Evolutionary conservation across 2,797 vertebrate genomes (phyloP).

Genomic region (Mormyrus hasselquistii): DNA sequence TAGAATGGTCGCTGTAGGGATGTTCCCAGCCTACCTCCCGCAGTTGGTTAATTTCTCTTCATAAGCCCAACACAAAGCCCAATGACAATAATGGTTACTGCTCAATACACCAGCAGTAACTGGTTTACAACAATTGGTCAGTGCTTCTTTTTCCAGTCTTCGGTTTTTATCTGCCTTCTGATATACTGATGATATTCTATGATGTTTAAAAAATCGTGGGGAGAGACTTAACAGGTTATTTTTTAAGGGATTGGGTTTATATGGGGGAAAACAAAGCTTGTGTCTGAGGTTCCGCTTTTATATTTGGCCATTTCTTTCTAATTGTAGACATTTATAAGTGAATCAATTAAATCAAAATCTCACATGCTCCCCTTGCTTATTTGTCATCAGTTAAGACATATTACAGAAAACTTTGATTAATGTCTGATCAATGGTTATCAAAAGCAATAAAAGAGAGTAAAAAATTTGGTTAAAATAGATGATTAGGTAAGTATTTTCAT

Average conservation of each 20-base stretch:
- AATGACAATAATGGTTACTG: slow-evolving; percentile 18
- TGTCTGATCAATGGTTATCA: slow-evolving; percentile 12
- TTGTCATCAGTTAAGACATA: not conserved
- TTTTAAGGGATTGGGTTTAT: slow-evolving; percentile 18
- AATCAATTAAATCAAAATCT: not conserved
- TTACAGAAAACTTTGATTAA: not conserved
- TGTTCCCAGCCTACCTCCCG: not conserved
- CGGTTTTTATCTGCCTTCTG: slow-evolving; percentile 9
- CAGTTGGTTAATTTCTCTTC: not conserved
- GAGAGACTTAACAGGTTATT: slow-evolving; percentile 17
- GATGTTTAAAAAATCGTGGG: not conserved
- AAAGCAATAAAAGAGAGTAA: slow-evolving; percentile 19
- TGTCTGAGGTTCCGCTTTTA: slow-evolving; percentile 3
- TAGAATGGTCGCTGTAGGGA: not conserved
- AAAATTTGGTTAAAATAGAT: slow-evolving; percentile 11
- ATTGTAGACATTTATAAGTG: slow-evolving; percentile 15
- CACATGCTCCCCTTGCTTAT: not conserved
- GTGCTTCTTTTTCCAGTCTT: slow-evolving; percentile 4
- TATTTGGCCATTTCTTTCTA: slow-evolving; percentile 21
- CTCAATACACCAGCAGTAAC: slow-evolving; percentile 17
- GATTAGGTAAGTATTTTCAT: slow-evolving; percentile 3
- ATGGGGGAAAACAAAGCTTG: not conserved
- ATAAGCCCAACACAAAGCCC: slow-evolving; percentile 6
- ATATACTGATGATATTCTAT: not conserved
- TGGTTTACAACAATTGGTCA: slow-evolving; percentile 8